Evolutionary conservation across 2,888 invertebrate species (phyloP).

Genomic region (Agapetus fuscipes): DNA sequence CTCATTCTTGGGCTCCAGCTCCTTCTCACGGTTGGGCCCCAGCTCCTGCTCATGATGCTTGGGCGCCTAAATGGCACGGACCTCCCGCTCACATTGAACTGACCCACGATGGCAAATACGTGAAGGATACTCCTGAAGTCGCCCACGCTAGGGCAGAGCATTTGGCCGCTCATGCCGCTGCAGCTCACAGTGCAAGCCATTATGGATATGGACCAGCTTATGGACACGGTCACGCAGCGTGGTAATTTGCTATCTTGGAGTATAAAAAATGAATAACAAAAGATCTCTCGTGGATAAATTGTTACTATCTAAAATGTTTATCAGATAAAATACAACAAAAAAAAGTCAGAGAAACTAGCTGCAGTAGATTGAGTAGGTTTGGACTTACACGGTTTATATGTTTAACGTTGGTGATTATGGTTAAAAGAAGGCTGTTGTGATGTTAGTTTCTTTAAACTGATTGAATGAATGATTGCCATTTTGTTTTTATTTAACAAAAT

Average conservation of each 20-base stretch:
- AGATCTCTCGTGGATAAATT: no score
- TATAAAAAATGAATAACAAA: no score
- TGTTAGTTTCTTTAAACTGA: no score
- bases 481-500: no score
- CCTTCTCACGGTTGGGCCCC: constrained; percentile 13
- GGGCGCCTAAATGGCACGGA: constrained; percentile 27
- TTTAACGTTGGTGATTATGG: no score
- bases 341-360: no score
- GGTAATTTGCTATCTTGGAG: constrained; percentile 1
- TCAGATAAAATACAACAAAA: no score
- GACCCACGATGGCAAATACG: constrained; percentile 48
- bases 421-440: no score
- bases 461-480: no score
- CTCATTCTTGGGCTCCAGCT: constrained; percentile 7
- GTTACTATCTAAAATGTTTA: no score
- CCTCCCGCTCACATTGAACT: constrained; percentile 48
- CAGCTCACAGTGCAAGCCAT: constrained; percentile 22
- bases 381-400: no score
- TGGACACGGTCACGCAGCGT: not conserved
- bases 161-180: constrained; percentile 26
- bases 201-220: constrained; percentile 4
- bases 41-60: constrained; percentile 10
- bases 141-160: constrained; percentile 51
- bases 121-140: constrained; percentile 50
- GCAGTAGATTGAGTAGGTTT: no score